Base-by-base conservation (phyloP, 1,140 invertebrate genomes). In the Stegodyphus dumicola region DNA sequence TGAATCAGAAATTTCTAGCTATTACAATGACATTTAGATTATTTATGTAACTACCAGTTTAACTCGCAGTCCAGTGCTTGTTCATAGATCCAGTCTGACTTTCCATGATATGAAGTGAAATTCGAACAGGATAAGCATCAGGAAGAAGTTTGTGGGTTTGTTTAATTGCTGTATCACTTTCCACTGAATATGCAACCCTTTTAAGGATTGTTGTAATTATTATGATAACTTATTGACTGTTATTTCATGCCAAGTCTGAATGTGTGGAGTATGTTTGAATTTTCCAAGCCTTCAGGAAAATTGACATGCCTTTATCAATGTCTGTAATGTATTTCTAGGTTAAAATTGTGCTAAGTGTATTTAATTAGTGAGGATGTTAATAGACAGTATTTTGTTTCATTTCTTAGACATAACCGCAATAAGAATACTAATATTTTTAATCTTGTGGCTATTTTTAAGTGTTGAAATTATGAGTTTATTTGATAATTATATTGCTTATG, bases 31-130 rank as follows among this genome's bases (percentile, higher is more conserved):
- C 54, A 18, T 75, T 60, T 77, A 77, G 75, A 6, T 65, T 77
- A 65, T 60, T 75, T 75, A 77, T 66, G 75, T 66, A 48, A 77
- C 17, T 67, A n/a, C 9, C 65, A 67, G 65, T 67, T 67, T 60
- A 60, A 60, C 15, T 60, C 5, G 17, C 65, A 67, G n/a, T 17
- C 65, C 65, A 67, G 7, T 67, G 65, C 65, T 67, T 67, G 17
- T 67, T 67, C n/a, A 18, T 67, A 67, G 65, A 67, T 67, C 65
- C 65, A 67, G 65, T 67, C 65, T 67, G 65, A 67, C 17, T 67
- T 67, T 60, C 15, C 56, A 10, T 60, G 56, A 60, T 10, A 1
- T 10, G 15, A 60, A 60, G 5, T 10, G 56, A 60, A 60, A 60
- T 60, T 1, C 9, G 15, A 60, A 10, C 15, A 9, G 15, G 9